A percentile compares a stretch with the other conserved stretches of the same genome.
Conservation (phyloP, 2,113 vertebrate species). For the Epinephelus cyanopodus region DNA sequence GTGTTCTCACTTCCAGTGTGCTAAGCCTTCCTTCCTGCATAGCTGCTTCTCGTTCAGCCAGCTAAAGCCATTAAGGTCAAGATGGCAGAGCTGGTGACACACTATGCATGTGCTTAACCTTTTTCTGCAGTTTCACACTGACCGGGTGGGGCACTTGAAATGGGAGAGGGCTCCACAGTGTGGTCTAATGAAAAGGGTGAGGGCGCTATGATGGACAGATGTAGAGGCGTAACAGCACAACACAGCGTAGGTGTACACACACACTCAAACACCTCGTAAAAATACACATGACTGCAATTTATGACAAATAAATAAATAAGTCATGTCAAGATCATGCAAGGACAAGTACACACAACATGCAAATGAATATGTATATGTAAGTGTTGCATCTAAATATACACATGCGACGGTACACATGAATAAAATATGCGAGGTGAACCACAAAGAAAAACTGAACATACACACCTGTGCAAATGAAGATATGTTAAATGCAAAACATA, state of each 20-base stretch:
- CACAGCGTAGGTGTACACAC: background rate
- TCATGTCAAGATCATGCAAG: slow-evolving; percentile 26
- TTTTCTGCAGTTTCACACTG: slow-evolving; percentile 54
- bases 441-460: slow-evolving; percentile 17
- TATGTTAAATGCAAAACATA: slow-evolving; percentile 8
- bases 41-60: slow-evolving; percentile 35
- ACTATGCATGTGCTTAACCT: slow-evolving; percentile 71
- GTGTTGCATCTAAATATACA: background rate
- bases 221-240: background rate
- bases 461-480: slow-evolving; percentile 19
- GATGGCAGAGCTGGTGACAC: slow-evolving; percentile 17
- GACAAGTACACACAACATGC: slow-evolving; percentile 18
- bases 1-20: slow-evolving; percentile 1
- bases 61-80: slow-evolving; percentile 51
- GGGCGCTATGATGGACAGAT: background rate
- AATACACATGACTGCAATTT: background rate
- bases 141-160: slow-evolving; percentile 36
- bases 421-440: slow-evolving; percentile 12
- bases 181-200: slow-evolving; percentile 39
- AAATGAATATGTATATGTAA: slow-evolving; percentile 42
- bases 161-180: slow-evolving; percentile 11
- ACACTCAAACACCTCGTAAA: background rate
- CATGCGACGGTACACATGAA: slow-evolving; percentile 1
- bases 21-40: slow-evolving; percentile 18
- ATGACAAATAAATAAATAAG: slow-evolving; percentile 18